phyloP scores from a whole-genome alignment of 1,140 invertebrate genomes.

The Ridgeia piscesae region DNA sequence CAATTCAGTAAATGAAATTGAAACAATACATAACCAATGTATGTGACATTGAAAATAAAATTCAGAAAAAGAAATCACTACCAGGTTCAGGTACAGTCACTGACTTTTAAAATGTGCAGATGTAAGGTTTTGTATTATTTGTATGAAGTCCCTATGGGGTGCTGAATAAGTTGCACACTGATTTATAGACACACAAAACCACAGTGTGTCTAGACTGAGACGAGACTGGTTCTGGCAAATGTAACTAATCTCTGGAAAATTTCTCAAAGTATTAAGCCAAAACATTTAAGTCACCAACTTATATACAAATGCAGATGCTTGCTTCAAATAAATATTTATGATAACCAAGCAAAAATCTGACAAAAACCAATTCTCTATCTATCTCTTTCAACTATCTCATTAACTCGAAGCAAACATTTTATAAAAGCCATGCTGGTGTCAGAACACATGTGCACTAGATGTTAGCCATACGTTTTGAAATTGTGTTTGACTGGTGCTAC shows the following conservation, averaged over 20 bases:
- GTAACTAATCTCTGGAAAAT: neutral
- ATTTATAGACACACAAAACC: neutral
- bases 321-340: neutral
- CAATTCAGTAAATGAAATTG: neutral
- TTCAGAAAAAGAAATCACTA: neutral
- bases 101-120: neutral
- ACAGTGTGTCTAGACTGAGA: neutral
- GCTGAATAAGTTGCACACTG: neutral
- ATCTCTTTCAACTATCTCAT: neutral
- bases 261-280: neutral
- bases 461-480: neutral
- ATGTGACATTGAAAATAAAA: neutral
- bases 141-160: neutral
- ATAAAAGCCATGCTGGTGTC: neutral
- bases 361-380: neutral
- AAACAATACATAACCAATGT: too few species aligned
- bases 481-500: neutral
- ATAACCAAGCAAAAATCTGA: neutral
- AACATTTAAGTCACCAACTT: neutral
- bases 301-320: neutral
- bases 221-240: neutral
- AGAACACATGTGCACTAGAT: neutral
- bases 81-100: neutral
- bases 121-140: neutral
- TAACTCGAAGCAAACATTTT: neutral